Conservation (phyloP, 2,797 vertebrate species). For the Buphagus erythrorhynchus region DNA sequence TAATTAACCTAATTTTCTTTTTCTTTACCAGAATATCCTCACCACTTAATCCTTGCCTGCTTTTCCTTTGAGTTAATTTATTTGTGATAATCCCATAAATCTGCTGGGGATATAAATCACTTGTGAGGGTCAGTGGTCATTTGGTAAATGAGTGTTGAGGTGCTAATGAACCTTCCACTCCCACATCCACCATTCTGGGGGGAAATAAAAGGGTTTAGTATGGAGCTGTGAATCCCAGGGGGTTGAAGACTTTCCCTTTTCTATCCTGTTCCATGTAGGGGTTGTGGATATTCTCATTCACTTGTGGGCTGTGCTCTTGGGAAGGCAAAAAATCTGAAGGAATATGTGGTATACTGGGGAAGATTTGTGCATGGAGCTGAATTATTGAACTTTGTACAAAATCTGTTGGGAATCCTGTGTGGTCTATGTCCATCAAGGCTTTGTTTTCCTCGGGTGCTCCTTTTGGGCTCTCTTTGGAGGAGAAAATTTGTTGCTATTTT, state of each 20-base stretch:
- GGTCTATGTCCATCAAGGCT: fast-evolving
- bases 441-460: not conserved
- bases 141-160: not conserved
- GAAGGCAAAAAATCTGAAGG: not conserved
- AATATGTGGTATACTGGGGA: fast-evolving
- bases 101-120: not conserved
- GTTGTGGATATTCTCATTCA: not conserved
- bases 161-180: not conserved
- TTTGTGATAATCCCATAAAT: not conserved
- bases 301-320: not conserved
- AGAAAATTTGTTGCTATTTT: fast-evolving
- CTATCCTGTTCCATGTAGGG: fast-evolving
- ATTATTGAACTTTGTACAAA: not conserved
- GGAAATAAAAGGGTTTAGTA: not conserved
- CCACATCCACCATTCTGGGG: fast-evolving
- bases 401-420: not conserved
- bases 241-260: fast-evolving
- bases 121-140: fast-evolving
- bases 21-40: not conserved
- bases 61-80: not conserved
- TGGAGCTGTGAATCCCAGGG: not conserved
- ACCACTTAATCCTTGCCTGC: not conserved
- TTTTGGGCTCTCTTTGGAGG: not conserved
- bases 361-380: not conserved
- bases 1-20: not conserved